Evolutionary conservation across 2,888 invertebrate genomes (phyloP).

Genomic region (Laothoe populi): DNA sequence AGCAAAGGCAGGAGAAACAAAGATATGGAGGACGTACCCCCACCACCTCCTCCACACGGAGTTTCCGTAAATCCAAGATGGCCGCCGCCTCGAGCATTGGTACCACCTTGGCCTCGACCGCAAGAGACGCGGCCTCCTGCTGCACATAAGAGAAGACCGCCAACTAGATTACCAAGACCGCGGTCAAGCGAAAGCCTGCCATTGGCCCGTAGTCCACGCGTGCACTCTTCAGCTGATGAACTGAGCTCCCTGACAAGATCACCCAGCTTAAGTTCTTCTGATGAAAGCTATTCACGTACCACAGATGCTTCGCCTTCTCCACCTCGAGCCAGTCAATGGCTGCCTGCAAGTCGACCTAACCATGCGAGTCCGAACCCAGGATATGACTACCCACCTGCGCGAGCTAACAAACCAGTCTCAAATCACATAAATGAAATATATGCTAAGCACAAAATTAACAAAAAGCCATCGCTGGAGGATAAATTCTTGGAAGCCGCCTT

Average conservation of each 20-base stretch:
- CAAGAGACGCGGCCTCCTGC: slow-evolving; percentile 73
- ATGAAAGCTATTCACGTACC: slow-evolving; percentile 93
- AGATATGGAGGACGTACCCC: slow-evolving; percentile 79
- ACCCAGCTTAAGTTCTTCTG: slow-evolving; percentile 92
- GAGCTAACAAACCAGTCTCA: slow-evolving; percentile 66
- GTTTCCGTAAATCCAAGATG: slow-evolving; percentile 64
- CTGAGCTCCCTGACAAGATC: slow-evolving; percentile 92
- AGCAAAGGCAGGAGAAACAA: slow-evolving; percentile 79
- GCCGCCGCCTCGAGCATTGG: slow-evolving; percentile 81
- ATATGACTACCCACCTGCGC: slow-evolving; percentile 86
- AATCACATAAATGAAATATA: slow-evolving; percentile 73
- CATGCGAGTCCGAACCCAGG: slow-evolving; percentile 83
- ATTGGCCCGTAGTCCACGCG: slow-evolving; percentile 84
- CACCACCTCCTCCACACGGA: slow-evolving; percentile 86
- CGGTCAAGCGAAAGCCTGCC: slow-evolving; percentile 88
- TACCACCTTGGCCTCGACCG: slow-evolving; percentile 87
- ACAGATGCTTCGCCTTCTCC: slow-evolving; percentile 88
- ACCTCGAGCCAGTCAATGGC: slow-evolving; percentile 82
- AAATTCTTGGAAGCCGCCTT: slow-evolving; percentile 72
- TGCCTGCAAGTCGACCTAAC: slow-evolving; percentile 72
- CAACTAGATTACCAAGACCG: slow-evolving; percentile 84
- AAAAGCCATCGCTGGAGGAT: slow-evolving; percentile 72
- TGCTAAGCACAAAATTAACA: slow-evolving; percentile 70
- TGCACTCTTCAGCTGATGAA: slow-evolving; percentile 93
- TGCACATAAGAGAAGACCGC: slow-evolving; percentile 70